phyloP scores from a whole-genome alignment of 2,797 vertebrate species.

The Hybognathus amarus region DNA sequence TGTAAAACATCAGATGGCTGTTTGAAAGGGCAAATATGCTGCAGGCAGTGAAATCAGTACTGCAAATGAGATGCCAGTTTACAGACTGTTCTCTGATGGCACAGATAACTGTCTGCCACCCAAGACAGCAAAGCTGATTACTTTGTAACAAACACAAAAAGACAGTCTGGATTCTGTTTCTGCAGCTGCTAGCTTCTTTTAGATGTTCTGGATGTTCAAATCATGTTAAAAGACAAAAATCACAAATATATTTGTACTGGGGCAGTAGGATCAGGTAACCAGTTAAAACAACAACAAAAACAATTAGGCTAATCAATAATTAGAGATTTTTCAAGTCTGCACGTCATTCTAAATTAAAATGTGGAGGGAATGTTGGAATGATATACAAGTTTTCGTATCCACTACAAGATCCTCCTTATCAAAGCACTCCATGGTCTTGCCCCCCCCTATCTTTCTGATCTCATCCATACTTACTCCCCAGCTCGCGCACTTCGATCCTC shows the following conservation, averaged over 20 bases:
- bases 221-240: slow-evolving; percentile 1
- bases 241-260: background rate
- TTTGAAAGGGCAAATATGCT: slow-evolving; percentile 41
- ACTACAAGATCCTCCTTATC: too few relatives aligned
- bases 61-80: slow-evolving; percentile 61
- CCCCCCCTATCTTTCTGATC: too few relatives aligned
- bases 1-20: slow-evolving; percentile 42
- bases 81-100: slow-evolving; percentile 50
- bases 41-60: slow-evolving; percentile 52
- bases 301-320: background rate
- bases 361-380: background rate
- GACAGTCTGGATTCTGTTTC: slow-evolving; percentile 27
- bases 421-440: too few relatives aligned
- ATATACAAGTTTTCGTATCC: too few relatives aligned
- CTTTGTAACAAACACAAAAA: slow-evolving; percentile 60
- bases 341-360: background rate
- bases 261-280: background rate
- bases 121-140: slow-evolving; percentile 64
- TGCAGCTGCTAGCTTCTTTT: slow-evolving; percentile 27
- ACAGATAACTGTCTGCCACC: slow-evolving; percentile 54
- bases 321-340: background rate
- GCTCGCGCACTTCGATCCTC: too few relatives aligned
- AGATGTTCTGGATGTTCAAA: slow-evolving; percentile 1
- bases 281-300: background rate
- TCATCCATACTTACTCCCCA: too few relatives aligned